Evolutionary conservation across 2,113 vertebrate species (phyloP).

Genomic region (Halichoeres trimaculatus): DNA sequence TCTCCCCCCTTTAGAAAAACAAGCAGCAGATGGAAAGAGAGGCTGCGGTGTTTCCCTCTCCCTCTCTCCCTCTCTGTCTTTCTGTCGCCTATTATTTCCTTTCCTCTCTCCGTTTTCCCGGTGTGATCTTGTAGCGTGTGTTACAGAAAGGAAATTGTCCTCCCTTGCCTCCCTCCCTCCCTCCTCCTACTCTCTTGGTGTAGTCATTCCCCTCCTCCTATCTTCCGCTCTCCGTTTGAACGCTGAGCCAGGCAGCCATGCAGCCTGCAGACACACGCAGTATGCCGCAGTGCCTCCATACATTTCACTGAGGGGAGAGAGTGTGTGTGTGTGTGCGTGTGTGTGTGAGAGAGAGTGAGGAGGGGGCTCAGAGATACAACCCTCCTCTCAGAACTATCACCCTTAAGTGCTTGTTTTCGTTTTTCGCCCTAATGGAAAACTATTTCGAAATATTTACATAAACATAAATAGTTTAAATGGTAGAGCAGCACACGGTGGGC

Average conservation of each 20-base stretch:
- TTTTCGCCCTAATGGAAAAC: not conserved
- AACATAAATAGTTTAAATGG: not conserved
- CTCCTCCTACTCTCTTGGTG: slow-evolving; percentile 70
- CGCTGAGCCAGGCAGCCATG: slow-evolving; percentile 72
- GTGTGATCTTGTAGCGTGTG: slow-evolving; percentile 81
- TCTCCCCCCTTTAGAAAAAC: not conserved
- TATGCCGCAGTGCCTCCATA: slow-evolving; percentile 82
- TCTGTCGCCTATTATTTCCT: slow-evolving; percentile 66
- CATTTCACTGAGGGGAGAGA: slow-evolving; percentile 57
- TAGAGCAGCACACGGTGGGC: not conserved
- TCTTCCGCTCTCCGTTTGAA: slow-evolving; percentile 80
- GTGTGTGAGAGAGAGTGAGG: not conserved
- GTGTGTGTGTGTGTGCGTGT: not conserved
- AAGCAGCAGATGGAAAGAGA: slow-evolving; percentile 51
- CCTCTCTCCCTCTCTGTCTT: slow-evolving; percentile 61
- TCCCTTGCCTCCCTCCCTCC: slow-evolving; percentile 58
- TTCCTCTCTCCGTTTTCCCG: slow-evolving; percentile 72
- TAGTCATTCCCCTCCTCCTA: slow-evolving; percentile 79
- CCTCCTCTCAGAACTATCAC: not conserved
- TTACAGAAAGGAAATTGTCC: slow-evolving; percentile 82
- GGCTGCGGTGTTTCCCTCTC: slow-evolving; percentile 64
- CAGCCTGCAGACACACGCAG: slow-evolving; percentile 77
- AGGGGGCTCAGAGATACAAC: slow-evolving; percentile 1
- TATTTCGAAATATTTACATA: not conserved
- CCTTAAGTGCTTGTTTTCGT: not conserved